These are phyloP conservation scores for Anoncus sp. DNA, from an alignment of 2,888 invertebrate genomes.

Conservation along the genomic window DNA sequence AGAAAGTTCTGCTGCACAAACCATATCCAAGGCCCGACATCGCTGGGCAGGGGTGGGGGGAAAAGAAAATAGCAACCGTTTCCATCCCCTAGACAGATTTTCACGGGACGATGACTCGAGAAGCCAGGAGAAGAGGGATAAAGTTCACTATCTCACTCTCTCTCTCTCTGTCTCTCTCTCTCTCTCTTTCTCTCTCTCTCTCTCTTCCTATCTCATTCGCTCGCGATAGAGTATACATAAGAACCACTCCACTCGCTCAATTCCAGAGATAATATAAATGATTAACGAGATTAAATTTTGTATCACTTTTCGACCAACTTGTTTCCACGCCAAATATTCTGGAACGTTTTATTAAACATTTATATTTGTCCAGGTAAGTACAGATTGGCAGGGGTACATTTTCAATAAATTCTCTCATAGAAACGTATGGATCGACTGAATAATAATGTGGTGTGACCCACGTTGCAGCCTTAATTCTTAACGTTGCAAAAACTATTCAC, in stretches of 20 bases:
- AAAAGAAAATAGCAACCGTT: conserved; percentile 41
- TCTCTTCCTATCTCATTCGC: background rate
- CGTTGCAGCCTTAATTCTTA: too few species aligned
- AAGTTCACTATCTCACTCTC: background rate
- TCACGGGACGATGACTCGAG: conserved; percentile 64
- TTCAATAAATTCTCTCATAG: too few species aligned
- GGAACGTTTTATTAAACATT: background rate
- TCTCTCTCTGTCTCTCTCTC: background rate
- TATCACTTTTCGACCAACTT: background rate
- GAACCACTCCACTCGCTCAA: conserved; percentile 7
- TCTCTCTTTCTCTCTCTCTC: conserved; percentile 23
- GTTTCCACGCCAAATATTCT: background rate
- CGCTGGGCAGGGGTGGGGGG: background rate
- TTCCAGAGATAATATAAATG: conserved; percentile 17
- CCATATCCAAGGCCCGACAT: conserved; percentile 49
- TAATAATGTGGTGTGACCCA: too few species aligned
- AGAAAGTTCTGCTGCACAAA: conserved; percentile 62
- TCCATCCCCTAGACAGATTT: conserved; percentile 61
- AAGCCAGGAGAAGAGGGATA: conserved; percentile 25
- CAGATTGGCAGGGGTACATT: too few species aligned
- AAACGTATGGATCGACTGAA: too few species aligned
- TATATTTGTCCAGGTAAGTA: background rate
- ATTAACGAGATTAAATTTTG: conserved; percentile 29
- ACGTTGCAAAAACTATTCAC: too few species aligned
- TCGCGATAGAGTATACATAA: background rate